A percentile compares a stretch with the other conserved stretches of the same genome.
These are phyloP conservation scores for Nemapogon koenigi DNA, from an alignment of 2,888 invertebrate genomes.

Conservation along the genomic window DNA sequence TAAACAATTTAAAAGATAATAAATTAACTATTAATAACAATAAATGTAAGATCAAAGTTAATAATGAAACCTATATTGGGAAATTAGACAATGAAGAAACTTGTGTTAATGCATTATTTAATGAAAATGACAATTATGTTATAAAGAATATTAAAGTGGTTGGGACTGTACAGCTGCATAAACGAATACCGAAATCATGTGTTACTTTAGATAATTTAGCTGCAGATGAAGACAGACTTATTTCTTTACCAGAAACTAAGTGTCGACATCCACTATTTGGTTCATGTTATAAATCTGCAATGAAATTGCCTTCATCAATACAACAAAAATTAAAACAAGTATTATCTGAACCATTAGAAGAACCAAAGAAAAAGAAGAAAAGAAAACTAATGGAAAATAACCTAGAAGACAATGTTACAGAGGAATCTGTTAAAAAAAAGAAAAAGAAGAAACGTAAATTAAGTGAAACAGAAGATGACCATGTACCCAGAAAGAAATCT, in stretches of 20 bases:
- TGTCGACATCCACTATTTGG: constrained; percentile 49
- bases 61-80: constrained; percentile 34
- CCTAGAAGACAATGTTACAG: background rate
- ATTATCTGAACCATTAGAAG: constrained; percentile 16
- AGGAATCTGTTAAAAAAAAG: background rate
- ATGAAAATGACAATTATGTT: constrained; percentile 18
- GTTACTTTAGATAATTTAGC: constrained; percentile 25
- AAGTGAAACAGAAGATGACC: constrained; percentile 16
- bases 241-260: constrained; percentile 44
- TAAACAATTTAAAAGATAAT: constrained; percentile 24
- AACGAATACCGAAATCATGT: constrained; percentile 39
- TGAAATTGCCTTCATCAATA: constrained; percentile 29
- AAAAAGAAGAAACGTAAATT: constrained; percentile 29
- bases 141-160: constrained; percentile 25
- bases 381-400: constrained; percentile 10
- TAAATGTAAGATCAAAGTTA: constrained; percentile 39
- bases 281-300: constrained; percentile 33
- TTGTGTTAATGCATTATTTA: constrained; percentile 13
- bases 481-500: constrained; percentile 17
- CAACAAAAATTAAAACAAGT: constrained; percentile 6
- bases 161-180: constrained; percentile 30
- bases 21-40: constrained; percentile 26
- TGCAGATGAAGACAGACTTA: constrained; percentile 24
- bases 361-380: constrained; percentile 2
- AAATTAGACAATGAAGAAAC: constrained; percentile 20